Percentiles rank a stretch among this genome's conserved stretches.
Conservation (phyloP, 2,113 vertebrate genomes). For the Clupea harengus region DNA sequence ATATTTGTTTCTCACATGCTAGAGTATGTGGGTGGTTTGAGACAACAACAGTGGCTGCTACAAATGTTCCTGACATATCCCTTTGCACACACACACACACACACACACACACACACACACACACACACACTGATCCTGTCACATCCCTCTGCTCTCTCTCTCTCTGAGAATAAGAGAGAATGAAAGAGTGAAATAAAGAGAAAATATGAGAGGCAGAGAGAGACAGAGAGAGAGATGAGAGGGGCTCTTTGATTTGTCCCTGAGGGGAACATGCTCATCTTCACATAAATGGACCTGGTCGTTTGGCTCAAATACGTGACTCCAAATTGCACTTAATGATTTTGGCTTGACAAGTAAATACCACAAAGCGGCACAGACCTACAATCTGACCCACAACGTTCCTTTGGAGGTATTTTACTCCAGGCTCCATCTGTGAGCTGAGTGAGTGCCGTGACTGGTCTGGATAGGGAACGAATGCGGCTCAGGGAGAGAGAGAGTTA, state of each 20-base stretch:
- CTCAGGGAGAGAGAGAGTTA: neutral
- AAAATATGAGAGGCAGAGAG: neutral
- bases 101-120: neutral
- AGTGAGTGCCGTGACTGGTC: neutral
- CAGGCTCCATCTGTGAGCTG: neutral
- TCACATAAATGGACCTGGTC: neutral
- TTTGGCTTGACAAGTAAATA: neutral
- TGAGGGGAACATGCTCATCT: neutral
- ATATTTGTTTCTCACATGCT: neutral
- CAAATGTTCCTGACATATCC: neutral
- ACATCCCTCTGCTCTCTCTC: neutral
- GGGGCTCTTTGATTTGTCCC: neutral
- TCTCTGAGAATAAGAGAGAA: conserved; percentile 25
- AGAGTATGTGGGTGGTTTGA: neutral
- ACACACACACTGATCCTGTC: neutral
- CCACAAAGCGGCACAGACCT: neutral
- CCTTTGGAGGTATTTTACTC: neutral
- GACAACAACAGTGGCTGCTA: neutral
- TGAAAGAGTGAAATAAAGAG: neutral
- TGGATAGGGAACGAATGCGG: neutral
- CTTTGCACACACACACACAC: neutral
- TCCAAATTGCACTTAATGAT: no score
- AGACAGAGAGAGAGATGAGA: neutral
- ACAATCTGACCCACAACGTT: neutral
- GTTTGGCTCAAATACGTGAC: neutral